phyloP scores from a whole-genome alignment of 2,888 invertebrate genomes.

The Cancer borealis region DNA sequence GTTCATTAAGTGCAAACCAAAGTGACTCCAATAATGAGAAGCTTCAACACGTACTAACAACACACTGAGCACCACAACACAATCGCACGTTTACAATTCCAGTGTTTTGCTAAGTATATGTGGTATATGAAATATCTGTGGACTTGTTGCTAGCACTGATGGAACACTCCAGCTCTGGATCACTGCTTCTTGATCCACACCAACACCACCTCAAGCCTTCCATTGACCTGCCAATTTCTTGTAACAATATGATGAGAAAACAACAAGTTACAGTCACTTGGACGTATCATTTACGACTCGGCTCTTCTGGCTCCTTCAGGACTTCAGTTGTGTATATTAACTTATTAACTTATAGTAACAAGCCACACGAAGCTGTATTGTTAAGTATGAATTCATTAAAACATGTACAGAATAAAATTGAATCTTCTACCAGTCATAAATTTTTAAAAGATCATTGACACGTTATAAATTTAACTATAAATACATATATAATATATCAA shows the following conservation, averaged over 20 bases:
- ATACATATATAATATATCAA: not conserved
- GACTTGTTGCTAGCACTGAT: not conserved
- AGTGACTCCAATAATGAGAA: not conserved
- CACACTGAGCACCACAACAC: slow-evolving; percentile 11
- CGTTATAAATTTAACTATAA: not conserved
- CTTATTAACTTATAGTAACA: not conserved
- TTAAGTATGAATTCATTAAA: not conserved
- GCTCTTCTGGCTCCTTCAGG: not conserved
- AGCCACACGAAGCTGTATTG: not conserved
- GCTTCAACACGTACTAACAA: not conserved
- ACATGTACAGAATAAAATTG: not conserved
- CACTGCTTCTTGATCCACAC: not conserved
- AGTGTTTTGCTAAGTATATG: not conserved
- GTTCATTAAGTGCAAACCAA: not conserved
- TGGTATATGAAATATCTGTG: not conserved
- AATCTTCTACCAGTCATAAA: not conserved
- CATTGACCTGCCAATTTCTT: not conserved
- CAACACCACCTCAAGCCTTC: not conserved
- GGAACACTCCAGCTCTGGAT: not conserved
- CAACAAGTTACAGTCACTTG: not conserved
- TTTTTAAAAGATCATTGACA: not conserved
- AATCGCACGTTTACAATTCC: not conserved
- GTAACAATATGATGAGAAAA: not conserved
- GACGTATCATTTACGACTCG: not conserved
- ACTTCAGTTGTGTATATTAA: not conserved